Evolutionary conservation across 35 echinoderm and acorn worm species (phyloP).

Genomic region (Amphiura filiformis): DNA sequence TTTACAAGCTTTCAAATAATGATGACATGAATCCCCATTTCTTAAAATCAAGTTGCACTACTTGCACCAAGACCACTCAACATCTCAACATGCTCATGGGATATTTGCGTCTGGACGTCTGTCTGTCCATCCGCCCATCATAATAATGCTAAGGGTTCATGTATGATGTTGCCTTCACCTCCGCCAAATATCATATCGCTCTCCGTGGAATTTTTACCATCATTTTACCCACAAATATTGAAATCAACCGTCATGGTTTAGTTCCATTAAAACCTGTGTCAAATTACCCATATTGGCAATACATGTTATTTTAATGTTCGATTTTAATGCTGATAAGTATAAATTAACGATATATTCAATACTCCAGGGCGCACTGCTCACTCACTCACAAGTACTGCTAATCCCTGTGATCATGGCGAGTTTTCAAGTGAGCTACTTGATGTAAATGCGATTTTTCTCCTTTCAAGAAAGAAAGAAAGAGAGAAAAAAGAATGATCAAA

Average conservation of each 20-base stretch:
- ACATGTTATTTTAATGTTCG: neutral
- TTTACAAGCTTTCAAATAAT: no score
- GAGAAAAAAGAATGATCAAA: neutral
- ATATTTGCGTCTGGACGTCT: no score
- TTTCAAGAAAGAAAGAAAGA: no score
- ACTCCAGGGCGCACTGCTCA: neutral
- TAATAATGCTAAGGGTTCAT: no score
- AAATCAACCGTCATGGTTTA: neutral
- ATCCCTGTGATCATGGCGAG: neutral
- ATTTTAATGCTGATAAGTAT: neutral
- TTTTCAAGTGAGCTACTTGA: neutral
- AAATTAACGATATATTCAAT: neutral
- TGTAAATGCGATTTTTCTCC: neutral
- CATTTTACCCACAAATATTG: neutral
- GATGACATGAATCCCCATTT: no score
- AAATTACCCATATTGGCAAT: neutral
- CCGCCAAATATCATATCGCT: no score
- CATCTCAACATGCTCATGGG: no score
- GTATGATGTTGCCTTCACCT: no score
- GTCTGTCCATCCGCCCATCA: no score
- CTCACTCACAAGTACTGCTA: neutral
- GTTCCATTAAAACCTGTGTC: neutral
- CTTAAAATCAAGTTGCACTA: no score
- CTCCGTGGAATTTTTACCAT: no score
- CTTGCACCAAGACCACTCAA: no score